Percentiles rank a stretch among this genome's conserved stretches.
phyloP scores from a whole-genome alignment of 2,113 vertebrate genomes.

The Lucifuga dentata region DNA sequence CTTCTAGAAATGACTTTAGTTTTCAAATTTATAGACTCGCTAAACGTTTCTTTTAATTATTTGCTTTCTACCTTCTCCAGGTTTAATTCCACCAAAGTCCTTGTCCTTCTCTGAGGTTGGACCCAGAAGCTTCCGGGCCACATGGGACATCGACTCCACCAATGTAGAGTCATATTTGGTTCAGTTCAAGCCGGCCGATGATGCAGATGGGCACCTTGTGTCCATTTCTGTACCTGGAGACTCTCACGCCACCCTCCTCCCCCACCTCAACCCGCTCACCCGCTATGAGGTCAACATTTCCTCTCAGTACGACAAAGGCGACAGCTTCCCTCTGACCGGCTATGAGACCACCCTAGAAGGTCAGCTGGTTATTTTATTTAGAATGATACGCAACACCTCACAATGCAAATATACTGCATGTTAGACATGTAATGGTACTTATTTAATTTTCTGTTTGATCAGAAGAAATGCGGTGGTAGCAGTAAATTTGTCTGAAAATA shows the following conservation, averaged over 20 bases:
- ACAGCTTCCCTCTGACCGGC: conserved; percentile 87
- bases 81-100: conserved; percentile 85
- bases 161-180: conserved; percentile 88
- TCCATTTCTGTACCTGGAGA: conserved; percentile 88
- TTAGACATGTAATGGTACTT: neutral
- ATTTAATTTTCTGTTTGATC: too few relatives aligned
- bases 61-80: conserved; percentile 69
- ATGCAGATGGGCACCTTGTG: conserved; percentile 77
- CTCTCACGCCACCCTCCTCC: conserved; percentile 83
- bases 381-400: too few relatives aligned
- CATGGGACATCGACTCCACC: conserved; percentile 86
- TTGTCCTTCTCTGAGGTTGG: conserved; percentile 90
- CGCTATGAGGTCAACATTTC: conserved; percentile 89
- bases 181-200: conserved; percentile 84
- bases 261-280: conserved; percentile 89
- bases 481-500: too few relatives aligned
- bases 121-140: conserved; percentile 87
- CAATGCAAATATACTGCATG: neutral
- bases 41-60: neutral
- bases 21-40: too few relatives aligned
- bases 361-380: conserved; percentile 49
- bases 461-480: too few relatives aligned
- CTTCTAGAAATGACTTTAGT: too few relatives aligned
- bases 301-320: conserved; percentile 90
- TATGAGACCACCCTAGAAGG: conserved; percentile 92